phyloP scores from a whole-genome alignment of 2,113 vertebrate species.

The Myiozetetes cayanensis region DNA sequence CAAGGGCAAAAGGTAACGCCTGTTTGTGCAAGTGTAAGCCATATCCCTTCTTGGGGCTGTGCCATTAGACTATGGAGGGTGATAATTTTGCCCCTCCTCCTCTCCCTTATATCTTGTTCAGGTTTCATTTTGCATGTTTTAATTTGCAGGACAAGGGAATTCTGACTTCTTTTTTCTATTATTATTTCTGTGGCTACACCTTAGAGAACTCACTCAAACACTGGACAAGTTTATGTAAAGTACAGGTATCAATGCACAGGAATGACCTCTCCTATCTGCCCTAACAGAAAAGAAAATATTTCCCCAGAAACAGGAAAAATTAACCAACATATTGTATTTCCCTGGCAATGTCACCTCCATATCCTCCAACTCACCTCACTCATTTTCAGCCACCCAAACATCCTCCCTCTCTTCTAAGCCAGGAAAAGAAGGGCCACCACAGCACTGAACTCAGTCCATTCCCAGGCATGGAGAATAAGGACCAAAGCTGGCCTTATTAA shows the following conservation, averaged over 20 bases:
- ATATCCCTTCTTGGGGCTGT: background rate
- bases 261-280: background rate
- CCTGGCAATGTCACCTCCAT: background rate
- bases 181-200: background rate
- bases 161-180: background rate
- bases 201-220: background rate
- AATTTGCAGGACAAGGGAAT: background rate
- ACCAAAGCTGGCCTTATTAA: background rate
- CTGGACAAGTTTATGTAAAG: background rate
- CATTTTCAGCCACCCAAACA: background rate
- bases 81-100: background rate
- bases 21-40: constrained; percentile 13
- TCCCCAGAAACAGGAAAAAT: background rate
- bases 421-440: background rate
- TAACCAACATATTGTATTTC: background rate
- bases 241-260: background rate
- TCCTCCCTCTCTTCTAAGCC: background rate
- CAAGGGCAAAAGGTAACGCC: constrained; percentile 32
- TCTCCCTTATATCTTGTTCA: background rate
- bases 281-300: background rate
- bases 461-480: background rate
- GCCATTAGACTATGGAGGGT: background rate
- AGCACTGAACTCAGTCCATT: background rate
- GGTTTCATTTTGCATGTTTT: background rate
- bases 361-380: background rate